Conservation (phyloP, 2,113 vertebrate species). For the Irena cyanogastra region DNA sequence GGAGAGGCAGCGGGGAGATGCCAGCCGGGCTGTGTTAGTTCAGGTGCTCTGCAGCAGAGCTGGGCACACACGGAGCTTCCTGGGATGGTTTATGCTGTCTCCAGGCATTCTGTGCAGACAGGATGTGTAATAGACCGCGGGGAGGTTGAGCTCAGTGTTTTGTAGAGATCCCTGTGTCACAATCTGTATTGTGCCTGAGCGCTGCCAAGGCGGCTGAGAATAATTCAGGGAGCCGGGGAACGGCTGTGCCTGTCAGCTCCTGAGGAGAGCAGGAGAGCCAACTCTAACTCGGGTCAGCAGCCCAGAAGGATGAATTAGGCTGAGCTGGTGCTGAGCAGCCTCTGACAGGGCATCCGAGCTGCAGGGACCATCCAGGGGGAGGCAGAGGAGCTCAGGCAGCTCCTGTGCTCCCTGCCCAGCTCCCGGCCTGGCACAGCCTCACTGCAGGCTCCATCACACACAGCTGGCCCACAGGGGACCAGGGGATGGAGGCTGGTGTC, state of each 20-base stretch:
- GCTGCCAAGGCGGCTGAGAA: neutral
- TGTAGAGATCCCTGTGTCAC: neutral
- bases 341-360: neutral
- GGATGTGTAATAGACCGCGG: neutral
- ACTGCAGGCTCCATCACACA: neutral
- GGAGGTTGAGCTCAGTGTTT: neutral
- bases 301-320: neutral
- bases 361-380: neutral
- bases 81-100: neutral
- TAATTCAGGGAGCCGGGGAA: neutral
- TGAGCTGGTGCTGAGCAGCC: neutral
- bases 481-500: neutral
- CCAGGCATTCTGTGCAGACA: neutral
- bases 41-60: neutral
- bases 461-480: neutral
- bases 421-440: neutral
- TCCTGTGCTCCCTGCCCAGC: neutral
- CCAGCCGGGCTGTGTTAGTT: neutral
- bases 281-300: neutral
- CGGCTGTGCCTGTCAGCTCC: constrained; percentile 16
- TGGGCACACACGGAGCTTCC: neutral
- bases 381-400: neutral
- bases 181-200: neutral
- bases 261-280: neutral
- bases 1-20: neutral